Base-by-base conservation (phyloP, 2,113 vertebrate species). In the Apodemus sylvaticus region DNA sequence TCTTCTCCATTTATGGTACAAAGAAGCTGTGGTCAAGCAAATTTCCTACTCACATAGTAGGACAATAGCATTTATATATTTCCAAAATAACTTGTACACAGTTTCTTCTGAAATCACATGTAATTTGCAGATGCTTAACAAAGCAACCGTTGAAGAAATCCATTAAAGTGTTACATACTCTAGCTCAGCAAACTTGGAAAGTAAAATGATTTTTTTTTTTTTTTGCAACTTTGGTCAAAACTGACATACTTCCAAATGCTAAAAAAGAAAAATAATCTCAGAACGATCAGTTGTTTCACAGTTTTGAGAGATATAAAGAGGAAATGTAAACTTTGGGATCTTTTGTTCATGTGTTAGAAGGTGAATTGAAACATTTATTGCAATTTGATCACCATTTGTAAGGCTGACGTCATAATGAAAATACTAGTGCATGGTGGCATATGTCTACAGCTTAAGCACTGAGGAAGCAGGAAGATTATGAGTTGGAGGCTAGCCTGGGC, bases 261-360 rank as follows among this genome's bases (percentile, higher is more conserved):
- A 48, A 39, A 48, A 51, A 97, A 94, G 89, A 95, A 95, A 91
- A 95, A 55, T 34, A 74, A 92, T 62, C 9, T 91, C 53, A 93
- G 96, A 95, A 53, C 85, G 31, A 64, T 73, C 89, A 16, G 53
- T 9, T 85, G n/a, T 79, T 85, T 26, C 70, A 83, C 5, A 74
- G 24, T 83, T 97, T 36, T 76, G 29, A 89, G 83, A 96, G 95
- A 94, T 78, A 13, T 74, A 94, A 87, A 29, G 45, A 71, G 29
- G 51, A 95, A 90, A 90, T 81, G 20, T 16, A 92, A 91, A 89
- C 45, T 79, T 85, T 70, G 29, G 13, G 62, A 31, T 19, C 74
- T 76, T 91, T 89, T 74, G 62, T 91, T 95, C 87, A 85, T 22
- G 51, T 82, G 39, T 58, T 90, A 85, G 88, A 88, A 92, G 31